A percentile compares a stretch with the other conserved stretches of the same genome.
Conservation (phyloP, 2,888 invertebrate genomes). For the Synanthedon vespiformis region DNA sequence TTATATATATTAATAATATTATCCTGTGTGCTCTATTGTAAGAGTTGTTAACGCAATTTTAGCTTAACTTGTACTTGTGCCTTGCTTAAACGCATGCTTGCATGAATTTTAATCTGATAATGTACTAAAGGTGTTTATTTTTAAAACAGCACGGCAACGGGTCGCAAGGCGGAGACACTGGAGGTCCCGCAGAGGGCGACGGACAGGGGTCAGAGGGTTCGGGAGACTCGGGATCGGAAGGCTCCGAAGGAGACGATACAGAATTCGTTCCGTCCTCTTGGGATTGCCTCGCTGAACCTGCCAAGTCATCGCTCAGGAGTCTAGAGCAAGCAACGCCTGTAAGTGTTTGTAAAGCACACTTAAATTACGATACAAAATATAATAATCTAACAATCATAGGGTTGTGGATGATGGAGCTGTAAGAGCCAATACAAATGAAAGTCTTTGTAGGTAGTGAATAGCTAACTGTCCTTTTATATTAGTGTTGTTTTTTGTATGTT, state of each 20-base stretch:
- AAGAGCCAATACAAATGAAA: too few relatives aligned
- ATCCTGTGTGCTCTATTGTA: too few relatives aligned
- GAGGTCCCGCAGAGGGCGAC: slow-evolving; percentile 10
- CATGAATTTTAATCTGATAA: neutral
- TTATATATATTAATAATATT: too few relatives aligned
- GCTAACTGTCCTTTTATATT: too few relatives aligned
- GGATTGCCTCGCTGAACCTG: slow-evolving; percentile 83
- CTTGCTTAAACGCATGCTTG: neutral
- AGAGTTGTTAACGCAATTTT: too few relatives aligned
- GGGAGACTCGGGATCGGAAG: slow-evolving; percentile 42
- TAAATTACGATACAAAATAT: too few relatives aligned
- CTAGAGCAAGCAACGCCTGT: slow-evolving; percentile 43
- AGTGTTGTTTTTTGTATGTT: too few relatives aligned
- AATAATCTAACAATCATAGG: too few relatives aligned
- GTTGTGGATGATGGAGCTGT: too few relatives aligned
- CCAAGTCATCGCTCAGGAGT: slow-evolving; percentile 75
- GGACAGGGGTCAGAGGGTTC: slow-evolving; percentile 16
- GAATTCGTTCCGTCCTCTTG: slow-evolving; percentile 86
- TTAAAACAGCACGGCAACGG: slow-evolving; percentile 33
- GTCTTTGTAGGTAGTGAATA: too few relatives aligned
- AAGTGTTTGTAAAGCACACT: slow-evolving; percentile 5
- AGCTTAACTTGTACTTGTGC: neutral
- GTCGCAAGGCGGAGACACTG: slow-evolving; percentile 13
- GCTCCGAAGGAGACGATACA: slow-evolving; percentile 73
- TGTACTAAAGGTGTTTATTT: neutral